These are phyloP conservation scores for Vanessa atalanta DNA, from an alignment of 1,140 invertebrate species.

Conservation along the genomic window DNA sequence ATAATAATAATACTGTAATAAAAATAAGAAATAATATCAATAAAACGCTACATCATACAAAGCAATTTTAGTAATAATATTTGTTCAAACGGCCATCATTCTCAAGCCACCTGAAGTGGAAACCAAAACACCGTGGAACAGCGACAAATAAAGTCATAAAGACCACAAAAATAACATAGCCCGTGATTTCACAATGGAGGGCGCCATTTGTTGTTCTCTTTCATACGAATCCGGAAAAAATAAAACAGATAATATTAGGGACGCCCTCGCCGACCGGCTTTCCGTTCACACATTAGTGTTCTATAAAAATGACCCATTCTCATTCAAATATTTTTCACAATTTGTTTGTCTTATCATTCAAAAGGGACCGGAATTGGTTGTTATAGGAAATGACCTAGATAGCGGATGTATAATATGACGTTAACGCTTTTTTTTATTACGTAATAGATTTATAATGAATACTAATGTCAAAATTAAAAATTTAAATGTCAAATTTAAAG, in stretches of 20 bases:
- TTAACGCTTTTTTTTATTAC: too few species aligned
- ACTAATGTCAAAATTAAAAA: too few species aligned
- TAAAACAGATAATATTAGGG: constrained; percentile 73
- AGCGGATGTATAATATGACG: not conserved
- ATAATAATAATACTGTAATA: too few species aligned
- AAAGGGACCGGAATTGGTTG: constrained; percentile 26
- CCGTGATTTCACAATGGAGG: constrained; percentile 66
- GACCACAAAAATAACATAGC: constrained; percentile 68
- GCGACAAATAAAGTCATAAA: constrained; percentile 70
- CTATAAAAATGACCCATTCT: constrained; percentile 69
- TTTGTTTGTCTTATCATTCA: constrained; percentile 72
- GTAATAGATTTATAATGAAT: too few species aligned
- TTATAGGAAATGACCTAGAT: not conserved
- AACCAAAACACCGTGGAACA: constrained; percentile 30
- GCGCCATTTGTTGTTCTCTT: constrained; percentile 65
- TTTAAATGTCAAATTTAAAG: too few species aligned
- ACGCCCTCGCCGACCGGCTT: constrained; percentile 51
- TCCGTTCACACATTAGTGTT: constrained; percentile 73
- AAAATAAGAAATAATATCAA: not conserved
- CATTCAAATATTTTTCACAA: constrained; percentile 77
- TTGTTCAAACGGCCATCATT: constrained; percentile 29
- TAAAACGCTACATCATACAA: constrained; percentile 20
- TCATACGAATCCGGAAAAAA: constrained; percentile 77
- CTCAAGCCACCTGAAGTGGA: constrained; percentile 34
- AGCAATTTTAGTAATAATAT: constrained; percentile 15